phyloP scores from a whole-genome alignment of 2,888 invertebrate genomes.

The Chaetoderma sp. region DNA sequence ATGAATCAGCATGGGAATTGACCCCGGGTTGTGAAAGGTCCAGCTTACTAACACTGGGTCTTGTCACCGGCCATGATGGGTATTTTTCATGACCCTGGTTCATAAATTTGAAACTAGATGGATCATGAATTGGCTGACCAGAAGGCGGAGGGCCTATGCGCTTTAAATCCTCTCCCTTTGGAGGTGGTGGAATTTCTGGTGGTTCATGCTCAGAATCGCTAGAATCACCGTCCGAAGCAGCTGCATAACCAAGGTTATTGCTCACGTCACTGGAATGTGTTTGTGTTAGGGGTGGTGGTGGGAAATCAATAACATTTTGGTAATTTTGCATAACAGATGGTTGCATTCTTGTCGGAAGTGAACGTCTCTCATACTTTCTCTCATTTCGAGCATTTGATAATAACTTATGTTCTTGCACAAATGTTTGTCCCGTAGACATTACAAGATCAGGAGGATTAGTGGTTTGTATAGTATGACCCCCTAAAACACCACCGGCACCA shows the following conservation, averaged over 20 bases:
- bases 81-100: conserved; percentile 81
- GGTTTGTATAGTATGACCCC: too few species aligned
- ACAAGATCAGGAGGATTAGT: too few species aligned
- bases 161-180: conserved; percentile 37
- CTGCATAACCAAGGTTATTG: too few species aligned
- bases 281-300: too few species aligned
- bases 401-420: too few species aligned
- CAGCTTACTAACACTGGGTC: conserved; percentile 65
- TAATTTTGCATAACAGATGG: conserved; percentile 25
- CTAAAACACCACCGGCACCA: too few species aligned
- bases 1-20: conserved; percentile 78
- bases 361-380: conserved; percentile 37
- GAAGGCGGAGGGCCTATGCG: conserved; percentile 43
- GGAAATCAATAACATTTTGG: conserved; percentile 25
- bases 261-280: too few species aligned
- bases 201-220: conserved; percentile 14
- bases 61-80: conserved; percentile 81
- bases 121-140: conserved; percentile 76
- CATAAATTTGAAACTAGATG: conserved; percentile 78
- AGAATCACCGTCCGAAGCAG: background rate
- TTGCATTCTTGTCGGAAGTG: conserved; percentile 41
- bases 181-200: conserved; percentile 36
- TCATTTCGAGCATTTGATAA: conserved; percentile 27
- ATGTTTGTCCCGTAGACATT: too few species aligned
- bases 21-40: conserved; percentile 65